A percentile compares a stretch with the other conserved stretches of the same genome.
Evolutionary conservation across 2,888 invertebrate species (phyloP).

Genomic region (Fissipunctia ypsillon): DNA sequence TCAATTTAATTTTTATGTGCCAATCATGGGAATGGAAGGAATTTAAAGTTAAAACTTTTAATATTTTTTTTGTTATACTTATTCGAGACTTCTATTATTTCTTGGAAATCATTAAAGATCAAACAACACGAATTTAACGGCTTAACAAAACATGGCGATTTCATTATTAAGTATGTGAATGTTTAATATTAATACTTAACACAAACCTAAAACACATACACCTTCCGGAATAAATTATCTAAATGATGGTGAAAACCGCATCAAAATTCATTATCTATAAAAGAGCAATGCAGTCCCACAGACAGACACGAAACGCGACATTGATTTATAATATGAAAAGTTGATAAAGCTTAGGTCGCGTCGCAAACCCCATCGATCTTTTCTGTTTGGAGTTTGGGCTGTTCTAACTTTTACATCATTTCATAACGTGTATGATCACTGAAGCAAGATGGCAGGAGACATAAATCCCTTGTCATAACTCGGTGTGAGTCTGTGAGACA

Average conservation of each 20-base stretch:
- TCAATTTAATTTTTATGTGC: slow-evolving; percentile 34
- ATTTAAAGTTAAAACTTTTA: background rate
- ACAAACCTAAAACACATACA: background rate
- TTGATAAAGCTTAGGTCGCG: background rate
- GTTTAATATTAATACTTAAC: background rate
- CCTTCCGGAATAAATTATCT: background rate
- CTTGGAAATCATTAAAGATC: background rate
- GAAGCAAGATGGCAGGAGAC: slow-evolving; percentile 21
- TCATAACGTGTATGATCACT: slow-evolving; percentile 26
- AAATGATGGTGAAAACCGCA: background rate
- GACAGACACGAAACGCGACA: background rate
- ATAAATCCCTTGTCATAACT: slow-evolving; percentile 43
- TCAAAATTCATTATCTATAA: background rate
- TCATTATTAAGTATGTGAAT: background rate
- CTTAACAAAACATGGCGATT: background rate
- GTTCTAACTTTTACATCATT: slow-evolving; percentile 27
- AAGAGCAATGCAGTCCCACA: background rate
- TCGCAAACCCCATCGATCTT: background rate
- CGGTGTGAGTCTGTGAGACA: slow-evolving; percentile 30
- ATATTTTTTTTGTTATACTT: background rate
- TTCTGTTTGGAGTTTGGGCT: background rate
- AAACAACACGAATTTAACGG: background rate
- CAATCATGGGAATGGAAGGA: slow-evolving; percentile 15
- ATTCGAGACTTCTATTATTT: background rate
- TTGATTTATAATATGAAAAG: background rate